Evolutionary conservation across 2,797 vertebrate species (phyloP).

Genomic region (Epinephelus coioides): DNA sequence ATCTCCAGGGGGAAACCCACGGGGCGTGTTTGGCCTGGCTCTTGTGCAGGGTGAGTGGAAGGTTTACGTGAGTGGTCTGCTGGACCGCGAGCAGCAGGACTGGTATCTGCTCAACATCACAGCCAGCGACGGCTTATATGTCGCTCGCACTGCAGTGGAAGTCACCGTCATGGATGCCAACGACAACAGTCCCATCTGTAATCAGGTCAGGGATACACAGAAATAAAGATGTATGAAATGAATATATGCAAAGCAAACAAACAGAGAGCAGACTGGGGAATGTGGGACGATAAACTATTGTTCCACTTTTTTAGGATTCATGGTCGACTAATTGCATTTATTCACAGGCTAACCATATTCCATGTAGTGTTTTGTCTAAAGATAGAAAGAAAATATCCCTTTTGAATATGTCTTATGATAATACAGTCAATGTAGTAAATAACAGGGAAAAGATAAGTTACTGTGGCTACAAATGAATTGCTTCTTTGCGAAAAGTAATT

Average conservation of each 20-base stretch:
- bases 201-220: conserved; percentile 88
- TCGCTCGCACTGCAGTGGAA: conserved; percentile 91
- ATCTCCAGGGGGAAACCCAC: conserved; percentile 91
- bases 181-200: conserved; percentile 96
- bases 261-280: background rate
- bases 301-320: background rate
- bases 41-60: conserved; percentile 95
- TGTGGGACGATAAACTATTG: background rate
- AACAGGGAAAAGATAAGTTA: background rate
- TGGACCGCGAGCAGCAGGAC: conserved; percentile 95
- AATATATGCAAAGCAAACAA: conserved; percentile 30
- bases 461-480: background rate
- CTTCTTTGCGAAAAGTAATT: background rate
- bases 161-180: conserved; percentile 97
- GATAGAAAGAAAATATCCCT: background rate
- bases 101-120: conserved; percentile 96
- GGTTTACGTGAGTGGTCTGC: conserved; percentile 92
- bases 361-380: conserved; percentile 5
- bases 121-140: conserved; percentile 94
- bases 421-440: background rate
- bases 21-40: conserved; percentile 93
- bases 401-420: background rate
- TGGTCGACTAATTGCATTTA: background rate
- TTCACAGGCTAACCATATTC: background rate
- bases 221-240: conserved; percentile 15